Evolutionary conservation across 2,113 vertebrate genomes (phyloP).

Genomic region (Setophaga coronata): DNA sequence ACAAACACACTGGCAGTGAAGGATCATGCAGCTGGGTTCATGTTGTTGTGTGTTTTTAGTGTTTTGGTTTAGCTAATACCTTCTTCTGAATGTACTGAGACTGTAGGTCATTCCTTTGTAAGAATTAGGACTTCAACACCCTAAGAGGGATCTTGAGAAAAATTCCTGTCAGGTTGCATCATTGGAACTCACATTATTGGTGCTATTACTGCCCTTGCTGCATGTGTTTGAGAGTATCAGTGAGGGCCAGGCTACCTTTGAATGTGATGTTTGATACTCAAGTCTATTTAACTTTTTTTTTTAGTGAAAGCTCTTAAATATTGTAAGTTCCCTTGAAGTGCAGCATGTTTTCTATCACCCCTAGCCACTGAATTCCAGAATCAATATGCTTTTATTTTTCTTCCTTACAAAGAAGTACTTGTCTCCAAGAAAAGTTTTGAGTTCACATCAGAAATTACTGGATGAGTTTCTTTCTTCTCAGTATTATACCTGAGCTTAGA

Average conservation of each 20-base stretch:
- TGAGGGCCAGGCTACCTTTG: background rate
- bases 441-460: background rate
- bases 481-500: background rate
- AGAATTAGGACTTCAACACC: accelerated
- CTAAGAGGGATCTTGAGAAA: background rate
- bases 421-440: background rate
- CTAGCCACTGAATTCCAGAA: background rate
- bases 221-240: accelerated
- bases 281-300: background rate
- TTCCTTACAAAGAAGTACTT: background rate
- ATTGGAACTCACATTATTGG: background rate
- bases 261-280: background rate
- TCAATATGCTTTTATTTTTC: background rate
- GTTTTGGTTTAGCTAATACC: background rate
- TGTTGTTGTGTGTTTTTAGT: background rate
- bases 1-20: accelerated
- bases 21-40: background rate
- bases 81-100: background rate
- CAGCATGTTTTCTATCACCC: background rate
- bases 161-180: background rate
- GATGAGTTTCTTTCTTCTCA: background rate
- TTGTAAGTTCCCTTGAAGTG: background rate
- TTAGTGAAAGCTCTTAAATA: background rate
- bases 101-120: background rate
- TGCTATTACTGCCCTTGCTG: background rate